Evolutionary conservation across 2,797 vertebrate genomes (phyloP).

Genomic region (Discoglossus pictus): DNA sequence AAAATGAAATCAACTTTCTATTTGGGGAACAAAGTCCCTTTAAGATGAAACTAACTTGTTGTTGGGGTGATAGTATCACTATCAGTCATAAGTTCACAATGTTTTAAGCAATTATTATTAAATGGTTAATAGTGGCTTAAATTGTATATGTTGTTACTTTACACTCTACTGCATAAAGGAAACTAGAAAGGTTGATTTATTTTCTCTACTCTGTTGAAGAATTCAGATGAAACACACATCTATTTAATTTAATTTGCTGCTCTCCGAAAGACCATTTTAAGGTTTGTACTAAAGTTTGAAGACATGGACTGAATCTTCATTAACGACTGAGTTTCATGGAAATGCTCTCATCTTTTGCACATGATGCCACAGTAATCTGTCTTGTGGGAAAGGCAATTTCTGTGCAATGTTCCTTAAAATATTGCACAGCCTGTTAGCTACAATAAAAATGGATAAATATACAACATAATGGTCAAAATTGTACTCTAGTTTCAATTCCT

Average conservation of each 20-base stretch:
- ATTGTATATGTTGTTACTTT: neutral
- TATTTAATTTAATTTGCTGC: conserved; percentile 15
- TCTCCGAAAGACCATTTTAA: conserved; percentile 15
- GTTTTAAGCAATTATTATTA: too few relatives aligned
- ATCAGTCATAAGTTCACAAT: too few relatives aligned
- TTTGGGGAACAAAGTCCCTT: too few relatives aligned
- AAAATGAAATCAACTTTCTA: too few relatives aligned
- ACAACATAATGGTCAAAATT: conserved; percentile 40
- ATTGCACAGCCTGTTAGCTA: conserved; percentile 39
- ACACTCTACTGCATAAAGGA: neutral
- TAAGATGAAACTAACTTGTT: too few relatives aligned
- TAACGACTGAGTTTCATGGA: conserved; percentile 24
- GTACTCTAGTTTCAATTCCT: conserved; percentile 25
- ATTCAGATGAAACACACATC: too few relatives aligned
- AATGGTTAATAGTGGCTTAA: too few relatives aligned
- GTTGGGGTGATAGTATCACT: too few relatives aligned
- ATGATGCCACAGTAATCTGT: conserved; percentile 34
- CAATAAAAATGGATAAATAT: conserved; percentile 46
- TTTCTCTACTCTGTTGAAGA: too few relatives aligned
- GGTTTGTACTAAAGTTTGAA: conserved; percentile 25
- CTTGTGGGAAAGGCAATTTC: conserved; percentile 43
- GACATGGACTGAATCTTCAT: conserved; percentile 19
- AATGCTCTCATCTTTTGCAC: conserved; percentile 26
- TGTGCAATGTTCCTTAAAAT: conserved; percentile 49
- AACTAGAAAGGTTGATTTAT: too few relatives aligned